These are phyloP conservation scores for Epicampocera succincta DNA, from an alignment of 2,888 invertebrate species.

Conservation along the genomic window DNA sequence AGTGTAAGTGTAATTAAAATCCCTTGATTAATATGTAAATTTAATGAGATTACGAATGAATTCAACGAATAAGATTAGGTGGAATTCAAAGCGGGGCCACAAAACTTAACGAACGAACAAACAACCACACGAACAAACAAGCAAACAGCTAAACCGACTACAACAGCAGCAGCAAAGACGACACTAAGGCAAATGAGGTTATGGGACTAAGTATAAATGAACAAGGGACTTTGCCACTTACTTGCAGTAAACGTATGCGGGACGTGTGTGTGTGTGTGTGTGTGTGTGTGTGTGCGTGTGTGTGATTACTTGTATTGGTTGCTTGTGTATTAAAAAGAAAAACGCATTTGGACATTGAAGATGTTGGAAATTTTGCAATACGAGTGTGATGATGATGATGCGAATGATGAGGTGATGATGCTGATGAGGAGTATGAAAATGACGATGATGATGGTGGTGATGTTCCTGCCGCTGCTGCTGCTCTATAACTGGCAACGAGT, in stretches of 20 bases:
- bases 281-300: conserved; percentile 14
- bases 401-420: conserved; percentile 11
- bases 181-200: conserved; percentile 65
- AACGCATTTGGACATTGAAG: conserved; percentile 68
- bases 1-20: conserved; percentile 95
- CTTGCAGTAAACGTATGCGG: conserved; percentile 2
- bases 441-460: conserved; percentile 10
- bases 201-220: conserved; percentile 53
- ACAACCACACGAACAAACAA: conserved; percentile 29
- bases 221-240: conserved; percentile 50
- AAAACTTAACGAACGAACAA: conserved; percentile 58
- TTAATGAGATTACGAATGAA: conserved; percentile 98
- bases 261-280: neutral
- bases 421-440: conserved; percentile 23
- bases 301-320: conserved; percentile 7
- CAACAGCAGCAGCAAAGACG: conserved; percentile 12
- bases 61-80: conserved; percentile 90
- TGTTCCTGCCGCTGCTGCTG: conserved; percentile 19
- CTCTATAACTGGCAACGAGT: conserved; percentile 50
- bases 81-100: conserved; percentile 81
- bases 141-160: conserved; percentile 17
- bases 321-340: conserved; percentile 60
- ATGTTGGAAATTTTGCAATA: conserved; percentile 58
- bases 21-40: conserved; percentile 99
- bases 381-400: conserved; percentile 28